These are phyloP conservation scores for Pteromalus puparum DNA, from an alignment of 1,140 invertebrate genomes.

Conservation along the genomic window DNA sequence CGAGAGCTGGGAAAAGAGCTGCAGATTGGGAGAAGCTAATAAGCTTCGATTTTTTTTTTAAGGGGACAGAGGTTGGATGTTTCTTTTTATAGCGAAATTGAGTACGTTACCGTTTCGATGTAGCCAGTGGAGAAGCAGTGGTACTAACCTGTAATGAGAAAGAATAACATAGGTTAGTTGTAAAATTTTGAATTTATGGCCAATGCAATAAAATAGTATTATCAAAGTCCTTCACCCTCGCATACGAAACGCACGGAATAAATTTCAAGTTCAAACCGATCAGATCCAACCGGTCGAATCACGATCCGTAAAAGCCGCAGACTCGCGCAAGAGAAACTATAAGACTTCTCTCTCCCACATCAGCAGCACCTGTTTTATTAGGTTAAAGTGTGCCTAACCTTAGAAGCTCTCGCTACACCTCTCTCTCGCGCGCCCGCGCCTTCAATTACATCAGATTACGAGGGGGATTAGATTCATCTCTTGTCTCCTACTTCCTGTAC, in stretches of 20 bases:
- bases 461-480: conserved; percentile 50
- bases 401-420: conserved; percentile 32
- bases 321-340: not conserved
- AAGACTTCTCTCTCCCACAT: not conserved
- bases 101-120: too few relatives aligned
- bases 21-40: not conserved
- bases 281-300: not conserved
- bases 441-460: conserved; percentile 57
- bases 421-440: conserved; percentile 12
- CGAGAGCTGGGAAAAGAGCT: not conserved
- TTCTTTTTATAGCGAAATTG: too few relatives aligned
- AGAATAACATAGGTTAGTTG: too few relatives aligned
- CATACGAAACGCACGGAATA: not conserved
- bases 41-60: not conserved
- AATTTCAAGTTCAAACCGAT: not conserved
- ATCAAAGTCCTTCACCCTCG: too few relatives aligned
- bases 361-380: conserved; percentile 28
- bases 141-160: too few relatives aligned
- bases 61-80: too few relatives aligned
- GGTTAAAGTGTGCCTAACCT: conserved; percentile 32
- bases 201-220: too few relatives aligned
- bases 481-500: not conserved
- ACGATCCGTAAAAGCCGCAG: conserved; percentile 2
- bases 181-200: too few relatives aligned
- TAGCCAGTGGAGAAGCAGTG: too few relatives aligned